Base-by-base conservation (phyloP, 2,113 vertebrate species). In the Periophthalmodon schlosseri region DNA sequence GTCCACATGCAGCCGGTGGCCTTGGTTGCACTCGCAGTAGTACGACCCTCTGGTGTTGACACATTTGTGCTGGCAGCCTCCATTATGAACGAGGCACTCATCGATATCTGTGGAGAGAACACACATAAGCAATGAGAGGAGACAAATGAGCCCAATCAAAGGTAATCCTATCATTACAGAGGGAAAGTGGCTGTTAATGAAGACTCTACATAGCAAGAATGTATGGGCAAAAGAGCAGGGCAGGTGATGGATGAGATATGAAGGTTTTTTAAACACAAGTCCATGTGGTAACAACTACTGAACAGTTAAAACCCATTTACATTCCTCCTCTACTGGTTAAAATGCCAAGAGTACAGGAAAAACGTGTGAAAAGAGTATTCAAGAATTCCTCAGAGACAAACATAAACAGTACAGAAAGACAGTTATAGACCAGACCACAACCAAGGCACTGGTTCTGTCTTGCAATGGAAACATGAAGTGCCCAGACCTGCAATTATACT, bases 11-110 rank as follows among this genome's bases (percentile, higher is more conserved):
- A 98, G 92, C 18, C 96, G 95, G 69, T 91, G 97, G 49, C 96
- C 95, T 0, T 91, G 88, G 68, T 85, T 90, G 91, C 98, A 99
- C 82, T 96, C 94, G 0, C 98, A 99, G 79, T 95, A 91, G 76
- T 95, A 96, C 9, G 96, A 97, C 61, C 95, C 96, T 0, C 93
- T 89, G 18, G 95, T 98, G 93, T 99, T 98, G 86, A 99, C 86
- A 60, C 98, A 99, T 15, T 90, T 91, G 75, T 99, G 96, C 88
- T 99, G 98, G 91, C 98, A 99, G 91, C 98, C 98, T 2, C 98
- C 97, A 0, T 99, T 99, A 88, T 95, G 96, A 12, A 94, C 89
- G 74, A 91, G 96, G 90, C 98, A 99, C 87, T 99, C 98, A 0
- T 99, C 96, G 50, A 96, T 92, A 79, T 98, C 98, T 99, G 88